Evolutionary conservation across 2,113 vertebrate species (phyloP).

Genomic region (Struthio camelus): DNA sequence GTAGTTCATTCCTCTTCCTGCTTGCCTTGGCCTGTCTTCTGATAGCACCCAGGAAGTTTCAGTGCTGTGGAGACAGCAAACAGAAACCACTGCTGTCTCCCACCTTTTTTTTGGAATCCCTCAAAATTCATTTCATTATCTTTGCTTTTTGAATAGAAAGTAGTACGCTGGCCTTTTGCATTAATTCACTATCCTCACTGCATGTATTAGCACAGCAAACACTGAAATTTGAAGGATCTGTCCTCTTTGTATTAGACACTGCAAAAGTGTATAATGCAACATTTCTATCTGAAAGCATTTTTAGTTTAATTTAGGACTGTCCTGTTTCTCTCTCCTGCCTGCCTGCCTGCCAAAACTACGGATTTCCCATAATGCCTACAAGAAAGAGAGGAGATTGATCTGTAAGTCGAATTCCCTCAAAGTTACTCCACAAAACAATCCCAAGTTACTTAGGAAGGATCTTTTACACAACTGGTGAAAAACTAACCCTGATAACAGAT

Average conservation of each 20-base stretch:
- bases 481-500: not conserved
- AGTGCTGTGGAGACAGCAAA: not conserved
- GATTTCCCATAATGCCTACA: not conserved
- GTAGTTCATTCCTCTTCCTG: constrained; percentile 4
- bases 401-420: not conserved
- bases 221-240: not conserved
- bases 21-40: not conserved
- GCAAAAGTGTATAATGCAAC: not conserved
- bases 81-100: not conserved
- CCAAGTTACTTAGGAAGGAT: not conserved
- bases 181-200: not conserved
- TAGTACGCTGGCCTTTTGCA: not conserved
- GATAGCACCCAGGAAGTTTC: constrained; percentile 1
- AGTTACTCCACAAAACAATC: not conserved
- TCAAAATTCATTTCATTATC: not conserved
- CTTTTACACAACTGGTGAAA: not conserved
- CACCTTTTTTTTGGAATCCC: not conserved
- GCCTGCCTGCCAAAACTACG: not conserved
- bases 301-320: not conserved
- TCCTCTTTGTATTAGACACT: not conserved
- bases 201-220: not conserved
- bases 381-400: not conserved
- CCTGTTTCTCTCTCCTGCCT: not conserved
- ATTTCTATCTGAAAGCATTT: not conserved
- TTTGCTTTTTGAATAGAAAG: not conserved